Evolutionary conservation across 2,113 vertebrate species (phyloP), one percentile per base, ranked within the genome.

Genomic region (Pterocles orientalis): DNA sequence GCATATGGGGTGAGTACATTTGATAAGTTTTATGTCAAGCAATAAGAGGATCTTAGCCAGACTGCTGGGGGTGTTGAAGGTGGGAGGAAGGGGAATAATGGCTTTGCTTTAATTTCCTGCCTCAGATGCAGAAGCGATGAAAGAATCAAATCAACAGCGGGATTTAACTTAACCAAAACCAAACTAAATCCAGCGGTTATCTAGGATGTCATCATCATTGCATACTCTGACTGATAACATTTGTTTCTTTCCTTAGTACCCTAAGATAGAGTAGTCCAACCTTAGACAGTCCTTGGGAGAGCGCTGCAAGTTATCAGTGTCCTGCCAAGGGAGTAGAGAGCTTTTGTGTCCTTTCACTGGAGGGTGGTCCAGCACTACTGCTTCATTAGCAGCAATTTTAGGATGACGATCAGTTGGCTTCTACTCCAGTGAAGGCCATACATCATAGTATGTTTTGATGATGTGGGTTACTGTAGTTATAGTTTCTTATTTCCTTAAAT

Each of bases 1-100:
- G 99, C 72, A 99, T 99, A 92, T 99, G 99, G 99, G 99, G 99
- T 99, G 83, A 99, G 99, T 99, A 96, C 9, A 4, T 50, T 69
- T 33, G 19, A 5, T 48, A 39, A 81, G 28, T 43, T 87, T 70
- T 39, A 36, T n/a, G 16, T 86, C 8, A 18, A 69, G 34, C 43
- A 36, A 3, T 75, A 39, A 36, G 25, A 61, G 68, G 43, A 25
- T 72, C n/a, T 76, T 82, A 61, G 18, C 34, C 17, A 31, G 75
- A 53, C 25, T 85, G 24, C n/a, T 82, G 48, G 69, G 33, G 47
- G 57, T 29, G 3, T 24, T n/a, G 70, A 7, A 34, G 43, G 8
- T 77, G 45, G 51, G 73, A 56, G 70, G 58, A 45, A 71, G 12
- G 26, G 11, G 18, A 75, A 23, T 54, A 50, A 57, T 29, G 23